Evolutionary conservation across 2,888 invertebrate genomes (phyloP).

Genomic region (Stegana nigrithorax): DNA sequence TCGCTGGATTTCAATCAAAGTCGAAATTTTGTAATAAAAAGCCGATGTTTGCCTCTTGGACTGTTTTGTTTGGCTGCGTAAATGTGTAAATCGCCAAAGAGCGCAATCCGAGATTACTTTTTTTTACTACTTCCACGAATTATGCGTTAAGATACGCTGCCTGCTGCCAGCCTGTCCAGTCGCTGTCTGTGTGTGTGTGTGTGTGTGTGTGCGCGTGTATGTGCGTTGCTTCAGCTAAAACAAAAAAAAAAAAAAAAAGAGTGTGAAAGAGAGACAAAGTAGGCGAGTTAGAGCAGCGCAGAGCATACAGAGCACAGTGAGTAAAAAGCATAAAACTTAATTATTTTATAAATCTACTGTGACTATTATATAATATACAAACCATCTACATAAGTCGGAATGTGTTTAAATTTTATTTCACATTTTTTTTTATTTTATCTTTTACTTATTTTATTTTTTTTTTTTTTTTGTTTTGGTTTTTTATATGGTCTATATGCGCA

Average conservation of each 20-base stretch:
- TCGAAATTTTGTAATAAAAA: conserved; percentile 8
- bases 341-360: conserved; percentile 56
- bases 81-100: conserved; percentile 10
- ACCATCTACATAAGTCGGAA: too few relatives aligned
- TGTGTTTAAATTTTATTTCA: too few relatives aligned
- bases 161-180: conserved; percentile 12
- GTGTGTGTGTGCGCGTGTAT: too few relatives aligned
- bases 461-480: neutral
- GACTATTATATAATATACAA: too few relatives aligned
- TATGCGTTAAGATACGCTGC: conserved; percentile 33
- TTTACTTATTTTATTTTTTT: conserved; percentile 20
- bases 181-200: too few relatives aligned
- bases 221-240: conserved; percentile 14
- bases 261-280: neutral
- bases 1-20: conserved; percentile 54
- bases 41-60: too few relatives aligned
- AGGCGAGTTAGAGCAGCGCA: conserved; percentile 27
- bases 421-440: too few relatives aligned
- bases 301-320: conserved; percentile 47
- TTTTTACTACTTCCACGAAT: conserved; percentile 58
- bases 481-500: too few relatives aligned
- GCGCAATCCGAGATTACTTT: conserved; percentile 32
- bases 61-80: conserved; percentile 28
- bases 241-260: neutral
- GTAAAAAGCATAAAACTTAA: conserved; percentile 59